Base-by-base conservation (phyloP, 2,888 invertebrate genomes). In the Spisula solida region DNA sequence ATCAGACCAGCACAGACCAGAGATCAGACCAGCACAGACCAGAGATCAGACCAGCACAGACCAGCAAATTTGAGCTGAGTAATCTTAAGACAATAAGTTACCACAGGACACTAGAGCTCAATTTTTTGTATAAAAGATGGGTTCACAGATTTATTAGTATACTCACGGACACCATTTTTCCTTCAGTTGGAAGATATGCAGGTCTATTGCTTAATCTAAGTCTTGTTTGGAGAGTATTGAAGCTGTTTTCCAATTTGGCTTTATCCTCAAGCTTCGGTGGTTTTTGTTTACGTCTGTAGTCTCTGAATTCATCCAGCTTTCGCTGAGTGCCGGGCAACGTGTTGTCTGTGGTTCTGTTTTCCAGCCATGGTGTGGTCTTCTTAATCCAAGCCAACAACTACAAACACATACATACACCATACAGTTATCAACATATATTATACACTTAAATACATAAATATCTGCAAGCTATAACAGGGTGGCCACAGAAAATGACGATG, bases 241-340 rank as follows among this genome's bases (percentile, higher is more conserved):
- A 99, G 97, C 99, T 99, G 95, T 99, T 99, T 97, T 99, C 99
- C 96, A 99, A 97, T 97, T 99, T 99, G 95, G 99, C 99, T 97
- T 99, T 99, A 97, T 99, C 99, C 97, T 99, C 99, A 93, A 99
- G 99, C 97, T 99, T 99, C 95, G 99, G 99, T 89, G 99, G 99
- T 97, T 99, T 99, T 97, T 99, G 99, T 97, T 99, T 98, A 97
- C 99, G 98, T 96, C 99, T 98, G 97, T 99, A 99, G 96, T 99
- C 99, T 96, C 99, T 98, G 97, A 99, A 99, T 97, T 99, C 99
- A 96, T 99, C 99, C 96, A 99, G 97, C 97, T 99, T 99, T 97
- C 98, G 98, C 97, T 99, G 99, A 95, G 99, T 99, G 89, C 99
- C 99, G 93, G 98, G 98, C 96, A 99, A 97, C 34, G 99, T 99